Evolutionary conservation across 1,140 invertebrate genomes (phyloP).

Genomic region (Drosophila quadrilineata): DNA sequence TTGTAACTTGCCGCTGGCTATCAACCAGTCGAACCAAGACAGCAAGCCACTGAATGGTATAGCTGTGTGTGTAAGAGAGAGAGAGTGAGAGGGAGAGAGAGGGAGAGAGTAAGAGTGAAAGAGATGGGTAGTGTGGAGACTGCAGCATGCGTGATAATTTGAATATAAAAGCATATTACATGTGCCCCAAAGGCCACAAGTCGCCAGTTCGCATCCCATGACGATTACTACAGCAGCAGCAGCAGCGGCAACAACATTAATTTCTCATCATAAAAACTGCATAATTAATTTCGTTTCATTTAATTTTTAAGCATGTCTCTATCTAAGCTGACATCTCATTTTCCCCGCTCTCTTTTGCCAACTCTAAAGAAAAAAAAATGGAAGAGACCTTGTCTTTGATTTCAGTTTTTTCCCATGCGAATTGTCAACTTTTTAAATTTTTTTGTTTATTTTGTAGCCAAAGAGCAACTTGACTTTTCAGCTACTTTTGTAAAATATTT

Average conservation of each 20-base stretch:
- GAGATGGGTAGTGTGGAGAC: conserved; percentile 31
- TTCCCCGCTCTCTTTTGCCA: too few relatives aligned
- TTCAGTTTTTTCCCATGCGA: conserved; percentile 30
- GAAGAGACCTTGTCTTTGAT: too few relatives aligned
- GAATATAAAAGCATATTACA: conserved; percentile 71
- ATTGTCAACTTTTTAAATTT: conserved; percentile 52
- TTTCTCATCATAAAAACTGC: conserved; percentile 66
- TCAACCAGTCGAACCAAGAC: too few relatives aligned
- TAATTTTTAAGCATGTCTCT: conserved; percentile 6
- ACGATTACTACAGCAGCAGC: conserved; percentile 44
- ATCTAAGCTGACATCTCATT: conserved; percentile 2
- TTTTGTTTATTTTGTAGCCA: neutral
- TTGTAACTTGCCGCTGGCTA: too few relatives aligned
- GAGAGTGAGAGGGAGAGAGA: neutral
- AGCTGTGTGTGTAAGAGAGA: too few relatives aligned
- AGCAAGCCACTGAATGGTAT: too few relatives aligned
- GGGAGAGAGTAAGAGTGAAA: neutral
- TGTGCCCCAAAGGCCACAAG: conserved; percentile 31
- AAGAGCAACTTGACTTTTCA: neutral
- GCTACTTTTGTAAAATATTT: neutral
- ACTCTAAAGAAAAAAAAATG: too few relatives aligned
- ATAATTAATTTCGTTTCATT: conserved; percentile 59
- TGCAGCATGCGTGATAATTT: conserved; percentile 73
- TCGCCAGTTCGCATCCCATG: conserved; percentile 19
- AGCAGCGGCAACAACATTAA: conserved; percentile 19